Base-by-base conservation (phyloP, 1,140 invertebrate genomes). In the Zaprionus tsacasi region DNA sequence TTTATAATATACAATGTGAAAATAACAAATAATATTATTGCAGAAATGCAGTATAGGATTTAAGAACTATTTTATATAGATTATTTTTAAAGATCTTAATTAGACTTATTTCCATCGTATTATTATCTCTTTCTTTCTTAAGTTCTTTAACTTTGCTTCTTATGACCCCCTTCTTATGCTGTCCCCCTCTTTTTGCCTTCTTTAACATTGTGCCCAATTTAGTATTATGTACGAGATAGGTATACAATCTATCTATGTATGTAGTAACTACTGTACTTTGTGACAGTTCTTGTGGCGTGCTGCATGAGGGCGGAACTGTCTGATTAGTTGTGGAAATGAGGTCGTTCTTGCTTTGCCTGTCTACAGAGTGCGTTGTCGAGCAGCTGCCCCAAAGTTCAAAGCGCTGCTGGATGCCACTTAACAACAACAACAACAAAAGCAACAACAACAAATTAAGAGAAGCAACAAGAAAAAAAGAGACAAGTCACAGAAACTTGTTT, bases 301-400 rank as follows among this genome's bases (percentile, higher is more conserved):
- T 12, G 48, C 36, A 17, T 21, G 50, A 45, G 56, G 64, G 64
- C 56, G 50, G n/a, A 69, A 70, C 35, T 58, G 33, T 63, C 35
- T 70, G 56, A 61, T 73, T 67, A 43, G 57, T 45, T 61, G 27
- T 36, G 40, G 54, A 64, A 75, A 70, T 75, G 35, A 58, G 72
- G 58, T 70, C 43, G 36, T 40, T 40, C 70, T 35, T 50, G 45
- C 17, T 50, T 50, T 6, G 45, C 17, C 38, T 40, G 38, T 13
- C 38, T 40, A n/a, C 12, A 1, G 12, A 13, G 38, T 12, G 45
- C 17, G 21, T 48, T 7, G 45, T 50, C 17, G 27, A 35, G 33
- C 33, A 35, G 33, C 33, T 33, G 58, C 38, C 38, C 76, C 45
- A 83, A 81, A 86, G 81, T 83, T 83, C 66, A 77, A 6, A 76